These are phyloP conservation scores for Corbicula japonica DNA, from an alignment of 2,888 invertebrate species.

Conservation along the genomic window DNA sequence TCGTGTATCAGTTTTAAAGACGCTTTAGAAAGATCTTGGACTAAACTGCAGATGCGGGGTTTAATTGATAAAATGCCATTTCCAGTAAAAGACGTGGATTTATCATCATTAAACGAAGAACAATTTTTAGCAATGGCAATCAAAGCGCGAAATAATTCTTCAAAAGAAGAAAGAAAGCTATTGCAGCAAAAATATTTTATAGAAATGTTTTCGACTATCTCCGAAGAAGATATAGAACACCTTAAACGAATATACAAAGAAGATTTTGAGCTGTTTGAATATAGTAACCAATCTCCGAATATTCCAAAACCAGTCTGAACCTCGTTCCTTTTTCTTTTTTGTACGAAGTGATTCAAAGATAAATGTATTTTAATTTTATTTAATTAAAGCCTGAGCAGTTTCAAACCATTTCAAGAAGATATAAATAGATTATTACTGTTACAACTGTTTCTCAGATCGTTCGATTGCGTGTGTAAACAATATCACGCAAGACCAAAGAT, in stretches of 20 bases:
- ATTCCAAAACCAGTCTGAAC: no score
- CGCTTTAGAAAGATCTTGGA: conserved; percentile 69
- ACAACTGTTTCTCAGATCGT: no score
- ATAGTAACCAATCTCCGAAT: no score
- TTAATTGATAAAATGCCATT: conserved; percentile 53
- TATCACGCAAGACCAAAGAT: no score
- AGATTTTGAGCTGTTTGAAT: conserved; percentile 48
- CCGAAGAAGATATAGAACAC: conserved; percentile 15
- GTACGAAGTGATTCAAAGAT: no score
- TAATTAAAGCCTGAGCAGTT: no score
- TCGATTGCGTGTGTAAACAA: no score
- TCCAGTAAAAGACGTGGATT: background rate
- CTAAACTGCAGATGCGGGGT: conserved; percentile 74
- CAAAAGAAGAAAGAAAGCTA: conserved; percentile 23
- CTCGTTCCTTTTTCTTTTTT: no score
- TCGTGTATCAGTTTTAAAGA: conserved; percentile 70
- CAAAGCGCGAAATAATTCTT: conserved; percentile 9
- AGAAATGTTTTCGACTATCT: conserved; percentile 26
- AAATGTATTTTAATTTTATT: no score
- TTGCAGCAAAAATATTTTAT: conserved; percentile 9
- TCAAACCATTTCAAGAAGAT: no score
- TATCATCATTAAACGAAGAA: conserved; percentile 18
- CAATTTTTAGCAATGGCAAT: conserved; percentile 40
- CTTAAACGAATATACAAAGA: conserved; percentile 30
- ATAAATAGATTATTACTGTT: no score